Percentiles rank a stretch among this genome's conserved stretches.
phyloP scores from a whole-genome alignment of 23 tunicate genomes.

The Phallusia fumigata region DNA sequence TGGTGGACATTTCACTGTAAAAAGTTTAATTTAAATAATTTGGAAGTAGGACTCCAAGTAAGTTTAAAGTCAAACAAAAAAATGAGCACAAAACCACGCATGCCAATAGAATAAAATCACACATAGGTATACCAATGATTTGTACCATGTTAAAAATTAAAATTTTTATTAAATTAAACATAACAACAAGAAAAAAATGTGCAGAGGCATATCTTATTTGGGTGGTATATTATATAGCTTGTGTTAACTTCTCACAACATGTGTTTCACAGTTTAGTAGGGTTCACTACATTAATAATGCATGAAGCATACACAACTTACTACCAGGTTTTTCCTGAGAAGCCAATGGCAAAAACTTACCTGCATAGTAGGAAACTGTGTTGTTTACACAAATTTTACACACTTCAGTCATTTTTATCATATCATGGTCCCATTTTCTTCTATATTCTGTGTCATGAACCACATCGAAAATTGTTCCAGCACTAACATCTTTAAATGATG shows the following conservation, averaged over 20 bases:
- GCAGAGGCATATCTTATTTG: too few species aligned
- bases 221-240: too few species aligned
- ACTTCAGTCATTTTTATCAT: conserved; percentile 90
- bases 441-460: conserved; percentile 88
- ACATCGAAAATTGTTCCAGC: conserved; percentile 91
- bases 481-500: conserved; percentile 59
- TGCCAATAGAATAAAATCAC: too few species aligned
- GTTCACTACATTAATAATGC: background rate
- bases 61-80: too few species aligned
- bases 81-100: too few species aligned
- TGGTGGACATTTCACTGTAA: conserved; percentile 92
- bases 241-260: too few species aligned
- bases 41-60: too few species aligned
- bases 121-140: too few species aligned
- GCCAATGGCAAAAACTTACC: conserved; percentile 27
- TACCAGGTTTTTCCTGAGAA: background rate
- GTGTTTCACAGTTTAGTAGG: too few species aligned
- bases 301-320: background rate
- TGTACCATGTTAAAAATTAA: too few species aligned
- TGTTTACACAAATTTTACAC: conserved; percentile 90
- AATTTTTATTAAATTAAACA: too few species aligned
- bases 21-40: background rate
- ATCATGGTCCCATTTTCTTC: conserved; percentile 95
- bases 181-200: too few species aligned
- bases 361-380: conserved; percentile 89